A percentile compares a stretch with the other conserved stretches of the same genome.
phyloP scores from a whole-genome alignment of 35 echinoderm and acorn worm species.

The Diadema setosum region DNA sequence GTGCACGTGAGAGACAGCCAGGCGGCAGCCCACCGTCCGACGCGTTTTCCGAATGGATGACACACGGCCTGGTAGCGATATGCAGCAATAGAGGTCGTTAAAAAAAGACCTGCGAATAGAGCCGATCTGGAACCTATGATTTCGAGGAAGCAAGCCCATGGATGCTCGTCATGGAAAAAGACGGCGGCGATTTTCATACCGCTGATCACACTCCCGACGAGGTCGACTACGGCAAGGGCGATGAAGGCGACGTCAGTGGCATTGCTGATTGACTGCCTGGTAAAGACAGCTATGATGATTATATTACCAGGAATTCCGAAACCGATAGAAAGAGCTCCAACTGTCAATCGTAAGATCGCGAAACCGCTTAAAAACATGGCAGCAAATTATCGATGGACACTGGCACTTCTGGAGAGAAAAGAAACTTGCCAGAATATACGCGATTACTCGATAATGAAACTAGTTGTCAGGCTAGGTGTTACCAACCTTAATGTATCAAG shows the following conservation, averaged over 20 bases:
- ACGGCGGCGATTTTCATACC: neutral
- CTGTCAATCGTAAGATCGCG: neutral
- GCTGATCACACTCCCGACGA: neutral
- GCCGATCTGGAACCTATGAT: neutral
- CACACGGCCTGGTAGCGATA: constrained; percentile 1
- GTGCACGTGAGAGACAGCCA: neutral
- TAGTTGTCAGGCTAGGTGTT: too few relatives aligned
- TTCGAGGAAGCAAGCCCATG: neutral
- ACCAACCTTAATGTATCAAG: too few relatives aligned
- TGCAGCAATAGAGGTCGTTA: neutral
- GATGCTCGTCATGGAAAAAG: neutral
- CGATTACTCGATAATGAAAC: too few relatives aligned
- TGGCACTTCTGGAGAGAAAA: too few relatives aligned
- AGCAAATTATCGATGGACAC: too few relatives aligned
- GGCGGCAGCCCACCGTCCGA: neutral
- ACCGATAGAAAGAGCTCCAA: neutral
- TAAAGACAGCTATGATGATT: neutral
- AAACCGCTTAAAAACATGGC: neutral
- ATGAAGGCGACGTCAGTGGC: neutral
- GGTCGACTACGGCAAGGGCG: neutral
- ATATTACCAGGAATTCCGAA: neutral
- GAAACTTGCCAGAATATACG: too few relatives aligned
- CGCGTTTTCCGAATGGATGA: neutral
- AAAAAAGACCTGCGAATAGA: neutral
- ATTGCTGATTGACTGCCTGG: neutral